Evolutionary conservation across 2,888 invertebrate genomes (phyloP), one percentile per base, ranked within the genome.

Genomic region (Scaptomyza caliginosa): DNA sequence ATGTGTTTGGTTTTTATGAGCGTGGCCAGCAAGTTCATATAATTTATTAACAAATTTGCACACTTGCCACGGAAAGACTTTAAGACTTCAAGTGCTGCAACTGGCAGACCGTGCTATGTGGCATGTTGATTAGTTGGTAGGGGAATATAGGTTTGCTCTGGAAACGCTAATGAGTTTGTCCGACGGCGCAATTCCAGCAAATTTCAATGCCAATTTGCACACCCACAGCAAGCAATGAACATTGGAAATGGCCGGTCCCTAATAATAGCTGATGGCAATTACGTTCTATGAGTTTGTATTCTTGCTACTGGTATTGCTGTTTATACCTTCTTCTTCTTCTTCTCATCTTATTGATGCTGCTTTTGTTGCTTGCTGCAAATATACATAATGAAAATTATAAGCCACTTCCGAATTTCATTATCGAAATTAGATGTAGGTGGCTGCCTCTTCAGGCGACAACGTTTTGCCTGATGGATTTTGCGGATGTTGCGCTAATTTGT

Each of bases 331-430:
- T 10, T 7, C 16, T 7, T 11, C 28, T 54, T 28, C 39, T 11
- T 13, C 17, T 45, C 40, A 32, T 34, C 34, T 16, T 42, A 58
- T 65, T 46, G 16, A 42, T 50, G 48, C 32, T 40, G 54, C 26
- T 49, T 30, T 48, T 55, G 58, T 70, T 84, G 74, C 56, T 70
- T 76, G 68, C 56, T 54, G 66, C 64, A 66, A 67, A 28, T 8
- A 19, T 28, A 45, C 28, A 72, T 76, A 83, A 86, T 83, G 78
- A 64, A 81, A 86, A 86, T 83, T 79, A 84, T 81, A 81, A 86
- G 70, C 75, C 67, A 86, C 79, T 84, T 86, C 86, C 86, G 84
- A 86, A 78, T 83, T 86, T 83, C 81, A 86, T 86, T 84, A 84
- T 86, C 86, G 79, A 81, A 81, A 78, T 83, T 86, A 79, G 85